Evolutionary conservation across 2,888 invertebrate genomes (phyloP).

Genomic region (Acleris holmiana): DNA sequence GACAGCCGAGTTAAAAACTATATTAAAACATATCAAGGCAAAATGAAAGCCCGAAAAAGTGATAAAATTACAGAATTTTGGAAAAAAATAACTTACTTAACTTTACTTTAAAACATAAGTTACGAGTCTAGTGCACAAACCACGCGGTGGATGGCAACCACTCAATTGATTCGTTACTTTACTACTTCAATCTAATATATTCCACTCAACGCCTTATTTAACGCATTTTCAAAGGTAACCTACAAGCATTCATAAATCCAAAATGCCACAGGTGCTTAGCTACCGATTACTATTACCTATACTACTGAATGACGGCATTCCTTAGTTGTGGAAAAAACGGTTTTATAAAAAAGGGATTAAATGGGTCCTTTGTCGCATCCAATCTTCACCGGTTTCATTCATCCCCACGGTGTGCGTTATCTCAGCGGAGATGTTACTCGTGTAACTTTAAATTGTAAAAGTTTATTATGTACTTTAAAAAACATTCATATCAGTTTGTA

Average conservation of each 20-base stretch:
- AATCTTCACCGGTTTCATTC: slow-evolving; percentile 42
- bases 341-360: slow-evolving; percentile 42
- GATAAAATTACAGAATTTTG: too few relatives aligned
- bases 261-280: slow-evolving; percentile 57
- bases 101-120: too few relatives aligned
- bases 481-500: too few relatives aligned
- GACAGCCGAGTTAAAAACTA: too few relatives aligned
- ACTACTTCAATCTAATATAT: background rate
- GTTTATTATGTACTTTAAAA: too few relatives aligned
- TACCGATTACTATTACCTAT: slow-evolving; percentile 49
- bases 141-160: background rate
- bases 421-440: background rate
- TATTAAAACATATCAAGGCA: too few relatives aligned
- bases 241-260: slow-evolving; percentile 20
- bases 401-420: background rate
- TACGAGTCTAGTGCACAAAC: too few relatives aligned
- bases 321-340: slow-evolving; percentile 41
- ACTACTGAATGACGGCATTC: slow-evolving; percentile 48
- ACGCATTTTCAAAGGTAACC: background rate
- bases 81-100: too few relatives aligned
- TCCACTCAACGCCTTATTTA: too few relatives aligned
- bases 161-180: slow-evolving; percentile 21
- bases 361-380: slow-evolving; percentile 51
- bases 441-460: background rate
- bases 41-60: too few relatives aligned